A percentile compares a stretch with the other conserved stretches of the same genome.
Conservation (phyloP, 2,113 vertebrate genomes). For the Tyrannus savana region DNA sequence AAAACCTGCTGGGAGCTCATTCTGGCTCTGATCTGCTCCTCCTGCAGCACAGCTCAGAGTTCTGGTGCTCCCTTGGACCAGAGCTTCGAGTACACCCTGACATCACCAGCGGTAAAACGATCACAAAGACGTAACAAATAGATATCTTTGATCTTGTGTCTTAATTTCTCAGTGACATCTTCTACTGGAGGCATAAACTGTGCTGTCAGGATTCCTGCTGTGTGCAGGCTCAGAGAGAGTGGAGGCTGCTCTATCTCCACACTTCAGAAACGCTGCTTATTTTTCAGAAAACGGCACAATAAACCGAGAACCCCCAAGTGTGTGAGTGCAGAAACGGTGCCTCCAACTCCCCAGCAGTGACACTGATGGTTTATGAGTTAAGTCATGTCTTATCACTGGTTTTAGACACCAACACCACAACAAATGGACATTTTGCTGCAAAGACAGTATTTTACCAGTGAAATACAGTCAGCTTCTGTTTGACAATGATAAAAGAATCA, state of each 20-base stretch:
- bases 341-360: not conserved
- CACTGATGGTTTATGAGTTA: not conserved
- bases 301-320: not conserved
- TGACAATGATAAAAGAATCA: not conserved
- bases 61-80: rapidly evolving
- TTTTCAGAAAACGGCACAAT: not conserved
- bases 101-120: rapidly evolving
- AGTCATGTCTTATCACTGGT: not conserved
- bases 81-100: not conserved
- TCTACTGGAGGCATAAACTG: not conserved
- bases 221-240: not conserved
- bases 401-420: not conserved
- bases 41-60: not conserved
- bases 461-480: not conserved
- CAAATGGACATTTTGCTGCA: not conserved
- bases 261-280: not conserved
- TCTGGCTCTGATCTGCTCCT: not conserved
- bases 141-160: not conserved
- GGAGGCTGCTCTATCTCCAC: not conserved
- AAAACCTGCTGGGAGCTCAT: not conserved
- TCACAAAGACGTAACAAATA: rapidly evolving
- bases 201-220: not conserved
- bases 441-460: not conserved
- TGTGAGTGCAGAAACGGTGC: not conserved
- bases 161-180: not conserved